A percentile compares a stretch with the other conserved stretches of the same genome.
phyloP scores from a whole-genome alignment of 2,888 invertebrate genomes.

The Drosophila birchii region DNA sequence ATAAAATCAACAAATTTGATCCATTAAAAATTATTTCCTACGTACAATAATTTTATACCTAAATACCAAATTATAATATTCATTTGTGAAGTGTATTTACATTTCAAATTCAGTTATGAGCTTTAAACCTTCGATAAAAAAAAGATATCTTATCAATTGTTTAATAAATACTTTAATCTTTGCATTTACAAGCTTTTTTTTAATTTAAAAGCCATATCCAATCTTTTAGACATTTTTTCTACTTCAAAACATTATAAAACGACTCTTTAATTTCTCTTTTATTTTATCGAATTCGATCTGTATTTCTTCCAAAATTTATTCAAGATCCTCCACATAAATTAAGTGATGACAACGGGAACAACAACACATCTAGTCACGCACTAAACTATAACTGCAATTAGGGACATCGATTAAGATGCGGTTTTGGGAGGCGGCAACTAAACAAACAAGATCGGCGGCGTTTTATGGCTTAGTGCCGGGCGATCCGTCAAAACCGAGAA shows the following conservation, averaged over 20 bases:
- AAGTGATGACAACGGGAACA: constrained; percentile 48
- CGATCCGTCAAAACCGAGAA: constrained; percentile 60
- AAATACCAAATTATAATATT: too few species aligned
- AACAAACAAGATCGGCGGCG: constrained; percentile 66
- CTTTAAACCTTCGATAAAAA: not conserved
- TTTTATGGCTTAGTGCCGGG: constrained; percentile 74
- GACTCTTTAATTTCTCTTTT: not conserved
- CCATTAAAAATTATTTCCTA: too few species aligned
- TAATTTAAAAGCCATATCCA: not conserved
- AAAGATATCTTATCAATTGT: too few species aligned
- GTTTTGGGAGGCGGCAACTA: constrained; percentile 52
- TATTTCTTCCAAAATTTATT: not conserved
- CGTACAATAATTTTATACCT: too few species aligned
- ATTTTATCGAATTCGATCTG: not conserved
- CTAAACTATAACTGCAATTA: constrained; percentile 74
- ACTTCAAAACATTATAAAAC: not conserved
- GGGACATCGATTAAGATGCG: constrained; percentile 63
- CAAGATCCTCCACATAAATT: constrained; percentile 56
- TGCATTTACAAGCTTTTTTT: not conserved
- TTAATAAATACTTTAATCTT: not conserved
- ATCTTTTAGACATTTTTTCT: not conserved
- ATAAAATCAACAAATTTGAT: too few species aligned
- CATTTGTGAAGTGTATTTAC: too few species aligned
- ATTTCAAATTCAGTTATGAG: not conserved
- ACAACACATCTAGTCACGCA: constrained; percentile 69